Percentiles rank a stretch among this genome's conserved stretches.
phyloP scores from a whole-genome alignment of 1,140 invertebrate species.

The Reticulitermes speratus region DNA sequence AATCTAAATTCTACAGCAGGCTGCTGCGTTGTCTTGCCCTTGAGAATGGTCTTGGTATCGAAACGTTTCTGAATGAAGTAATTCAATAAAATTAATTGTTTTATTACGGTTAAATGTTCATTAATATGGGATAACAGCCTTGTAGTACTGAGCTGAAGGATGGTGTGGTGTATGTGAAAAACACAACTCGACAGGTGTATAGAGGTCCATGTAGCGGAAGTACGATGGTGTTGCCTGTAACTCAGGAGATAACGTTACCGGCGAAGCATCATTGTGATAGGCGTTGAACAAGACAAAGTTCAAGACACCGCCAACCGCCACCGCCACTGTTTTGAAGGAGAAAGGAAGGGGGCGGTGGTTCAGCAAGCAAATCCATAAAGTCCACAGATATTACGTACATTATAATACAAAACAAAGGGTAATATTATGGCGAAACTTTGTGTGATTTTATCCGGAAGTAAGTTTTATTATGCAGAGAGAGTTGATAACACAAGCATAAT shows the following conservation, averaged over 20 bases:
- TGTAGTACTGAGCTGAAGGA: too few species aligned
- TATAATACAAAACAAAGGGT: conserved; percentile 16
- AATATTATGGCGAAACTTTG: conserved; percentile 13
- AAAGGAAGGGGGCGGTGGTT: neutral
- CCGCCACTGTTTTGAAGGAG: neutral
- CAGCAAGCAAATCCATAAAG: conserved; percentile 15
- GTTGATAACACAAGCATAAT: neutral
- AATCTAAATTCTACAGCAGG: too few species aligned
- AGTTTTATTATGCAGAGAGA: neutral
- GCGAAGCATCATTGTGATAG: neutral
- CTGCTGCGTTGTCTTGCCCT: too few species aligned
- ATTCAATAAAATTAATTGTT: too few species aligned
- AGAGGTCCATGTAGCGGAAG: neutral
- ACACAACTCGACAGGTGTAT: neutral
- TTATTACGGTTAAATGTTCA: too few species aligned
- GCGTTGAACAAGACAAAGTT: neutral
- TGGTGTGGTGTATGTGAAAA: neutral
- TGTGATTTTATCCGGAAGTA: conserved; percentile 9
- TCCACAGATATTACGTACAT: neutral
- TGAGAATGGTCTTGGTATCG: too few species aligned
- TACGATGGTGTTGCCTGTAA: neutral
- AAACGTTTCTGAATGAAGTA: too few species aligned
- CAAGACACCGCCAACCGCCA: neutral
- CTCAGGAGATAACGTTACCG: conserved; percentile 4
- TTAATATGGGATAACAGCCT: too few species aligned